Percentiles rank a stretch among this genome's conserved stretches.
Conservation (phyloP, 1,140 invertebrate species). For the Ooceraea biroi region DNA sequence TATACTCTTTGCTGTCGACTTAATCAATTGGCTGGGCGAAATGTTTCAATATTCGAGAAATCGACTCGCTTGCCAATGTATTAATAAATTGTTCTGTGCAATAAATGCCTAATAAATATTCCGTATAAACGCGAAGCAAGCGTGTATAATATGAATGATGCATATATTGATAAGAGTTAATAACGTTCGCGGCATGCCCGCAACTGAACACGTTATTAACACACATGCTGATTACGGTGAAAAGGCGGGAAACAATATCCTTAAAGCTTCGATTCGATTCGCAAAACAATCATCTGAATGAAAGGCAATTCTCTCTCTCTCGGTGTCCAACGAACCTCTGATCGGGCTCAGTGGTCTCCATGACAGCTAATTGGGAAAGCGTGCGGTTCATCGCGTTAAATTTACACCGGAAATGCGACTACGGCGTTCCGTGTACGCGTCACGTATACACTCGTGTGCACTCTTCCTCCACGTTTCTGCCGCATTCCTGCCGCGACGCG, state of each 20-base stretch:
- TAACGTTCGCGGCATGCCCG: not conserved
- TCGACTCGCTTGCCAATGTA: not conserved
- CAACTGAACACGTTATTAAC: too few species aligned
- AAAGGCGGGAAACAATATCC: not conserved
- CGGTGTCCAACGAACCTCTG: constrained; percentile 26
- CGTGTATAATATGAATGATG: too few species aligned
- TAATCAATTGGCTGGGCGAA: not conserved
- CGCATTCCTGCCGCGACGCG: constrained; percentile 41
- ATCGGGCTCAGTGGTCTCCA: constrained; percentile 38
- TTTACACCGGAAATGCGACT: constrained; percentile 50
- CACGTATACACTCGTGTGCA: constrained; percentile 24
- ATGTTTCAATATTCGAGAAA: not conserved
- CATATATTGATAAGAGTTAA: not conserved
- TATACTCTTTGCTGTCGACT: not conserved
- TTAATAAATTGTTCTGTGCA: not conserved
- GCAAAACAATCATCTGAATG: too few species aligned
- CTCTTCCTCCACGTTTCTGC: constrained; percentile 56
- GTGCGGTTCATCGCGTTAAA: constrained; percentile 49
- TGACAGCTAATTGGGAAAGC: constrained; percentile 52
- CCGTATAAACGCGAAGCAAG: too few species aligned
- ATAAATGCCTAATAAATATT: too few species aligned
- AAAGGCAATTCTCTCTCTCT: not conserved
- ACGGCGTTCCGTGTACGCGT: not conserved
- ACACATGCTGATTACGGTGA: not conserved
- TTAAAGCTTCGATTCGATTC: too few species aligned